These are phyloP conservation scores for Archips xylosteana DNA, from an alignment of 2,888 invertebrate genomes.

Conservation along the genomic window DNA sequence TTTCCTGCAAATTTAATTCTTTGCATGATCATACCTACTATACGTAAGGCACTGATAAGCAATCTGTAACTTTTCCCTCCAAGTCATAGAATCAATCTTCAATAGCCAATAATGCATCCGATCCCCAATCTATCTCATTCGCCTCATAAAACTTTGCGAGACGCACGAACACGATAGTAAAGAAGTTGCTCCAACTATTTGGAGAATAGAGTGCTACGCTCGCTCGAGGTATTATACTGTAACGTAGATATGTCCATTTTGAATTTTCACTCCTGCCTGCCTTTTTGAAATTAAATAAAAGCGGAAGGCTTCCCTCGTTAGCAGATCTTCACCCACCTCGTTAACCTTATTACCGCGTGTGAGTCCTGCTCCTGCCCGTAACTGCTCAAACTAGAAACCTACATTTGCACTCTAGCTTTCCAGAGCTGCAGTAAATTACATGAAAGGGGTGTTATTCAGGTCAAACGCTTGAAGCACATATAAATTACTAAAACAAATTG, in stretches of 20 bases:
- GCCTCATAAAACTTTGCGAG: constrained; percentile 75
- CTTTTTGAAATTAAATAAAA: constrained; percentile 66
- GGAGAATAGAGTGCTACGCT: constrained; percentile 52
- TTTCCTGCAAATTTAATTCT: constrained; percentile 4
- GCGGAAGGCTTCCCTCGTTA: constrained; percentile 67
- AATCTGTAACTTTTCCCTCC: constrained; percentile 41
- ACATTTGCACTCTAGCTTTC: constrained; percentile 31
- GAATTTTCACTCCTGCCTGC: constrained; percentile 23
- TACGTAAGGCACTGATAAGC: constrained; percentile 31
- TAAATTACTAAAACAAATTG: background rate
- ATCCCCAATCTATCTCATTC: constrained; percentile 74
- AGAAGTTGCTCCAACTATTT: constrained; percentile 69
- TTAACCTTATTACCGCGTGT: constrained; percentile 75
- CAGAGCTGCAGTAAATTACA: constrained; percentile 17
- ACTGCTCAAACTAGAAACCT: constrained; percentile 36
- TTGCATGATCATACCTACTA: constrained; percentile 25
- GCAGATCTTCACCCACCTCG: constrained; percentile 67
- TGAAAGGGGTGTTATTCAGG: constrained; percentile 24
- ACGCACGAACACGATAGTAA: constrained; percentile 61
- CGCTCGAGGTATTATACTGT: constrained; percentile 5
- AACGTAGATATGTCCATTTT: constrained; percentile 8
- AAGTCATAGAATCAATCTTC: constrained; percentile 63
- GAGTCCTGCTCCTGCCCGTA: constrained; percentile 53
- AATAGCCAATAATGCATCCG: constrained; percentile 77
- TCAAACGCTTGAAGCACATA: background rate